A percentile compares a stretch with the other conserved stretches of the same genome.
phyloP scores from a whole-genome alignment of 92 coral and sea anemone species.

The Epizoanthus rinbou region DNA sequence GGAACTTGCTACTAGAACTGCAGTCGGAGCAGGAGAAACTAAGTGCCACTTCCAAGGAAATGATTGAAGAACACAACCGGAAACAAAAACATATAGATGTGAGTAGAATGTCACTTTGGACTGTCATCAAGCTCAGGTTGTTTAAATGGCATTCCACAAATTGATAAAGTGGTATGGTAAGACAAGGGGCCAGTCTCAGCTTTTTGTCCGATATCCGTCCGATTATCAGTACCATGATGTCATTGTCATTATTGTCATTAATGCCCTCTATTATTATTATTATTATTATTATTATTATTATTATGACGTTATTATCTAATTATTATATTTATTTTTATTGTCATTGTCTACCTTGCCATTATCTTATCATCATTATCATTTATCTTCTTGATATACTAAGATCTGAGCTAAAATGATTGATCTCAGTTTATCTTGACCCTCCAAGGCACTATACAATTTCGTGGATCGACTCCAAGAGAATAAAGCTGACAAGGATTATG shows the following conservation, averaged over 20 bases:
- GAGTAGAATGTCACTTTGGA: conserved; percentile 27
- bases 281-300: background rate
- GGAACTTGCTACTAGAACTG: conserved; percentile 76
- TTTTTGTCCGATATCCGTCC: background rate
- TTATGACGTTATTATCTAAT: background rate
- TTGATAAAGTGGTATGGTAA: background rate
- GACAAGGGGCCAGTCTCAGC: background rate
- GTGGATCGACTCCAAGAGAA: conserved; percentile 80
- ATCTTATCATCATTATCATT: background rate
- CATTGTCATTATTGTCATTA: background rate
- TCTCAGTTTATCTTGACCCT: background rate
- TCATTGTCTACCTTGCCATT: background rate
- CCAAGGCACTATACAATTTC: conserved; percentile 82
- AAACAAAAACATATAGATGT: conserved; percentile 97
- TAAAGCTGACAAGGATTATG: conserved; percentile 96
- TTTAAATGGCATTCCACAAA: background rate
- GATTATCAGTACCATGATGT: background rate
- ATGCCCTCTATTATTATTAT: background rate
- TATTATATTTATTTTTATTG: background rate
- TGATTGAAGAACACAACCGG: conserved; percentile 94
- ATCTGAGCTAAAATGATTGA: background rate
- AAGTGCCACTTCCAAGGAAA: conserved; percentile 76
- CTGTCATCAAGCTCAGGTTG: background rate
- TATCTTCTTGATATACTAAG: too few species aligned
- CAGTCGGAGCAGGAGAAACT: conserved; percentile 89